Conservation (phyloP, 2,113 vertebrate species). For the mouse (Mus musculus) region DNA sequence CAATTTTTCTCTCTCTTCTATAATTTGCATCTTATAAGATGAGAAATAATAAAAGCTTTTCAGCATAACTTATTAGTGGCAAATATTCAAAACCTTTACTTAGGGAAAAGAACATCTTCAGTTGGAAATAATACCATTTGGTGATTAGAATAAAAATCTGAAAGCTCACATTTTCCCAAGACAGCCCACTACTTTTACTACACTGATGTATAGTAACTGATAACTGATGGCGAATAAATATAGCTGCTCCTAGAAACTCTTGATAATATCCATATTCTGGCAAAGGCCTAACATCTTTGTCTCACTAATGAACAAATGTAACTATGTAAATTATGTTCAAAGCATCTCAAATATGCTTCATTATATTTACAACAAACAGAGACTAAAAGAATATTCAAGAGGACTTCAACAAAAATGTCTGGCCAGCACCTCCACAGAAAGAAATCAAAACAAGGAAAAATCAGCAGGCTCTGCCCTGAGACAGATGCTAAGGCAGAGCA, state of each 20-base stretch:
- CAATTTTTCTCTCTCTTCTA: not conserved
- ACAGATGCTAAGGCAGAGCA: no score
- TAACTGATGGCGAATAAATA: not conserved
- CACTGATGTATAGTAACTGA: not conserved
- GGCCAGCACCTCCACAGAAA: no score
- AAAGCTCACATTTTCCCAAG: not conserved
- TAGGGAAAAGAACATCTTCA: not conserved
- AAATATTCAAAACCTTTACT: not conserved
- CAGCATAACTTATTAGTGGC: not conserved
- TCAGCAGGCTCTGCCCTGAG: fast-evolving
- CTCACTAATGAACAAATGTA: not conserved
- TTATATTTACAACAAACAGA: not conserved
- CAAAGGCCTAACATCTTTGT: not conserved
- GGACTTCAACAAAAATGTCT: not conserved
- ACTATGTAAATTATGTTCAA: not conserved
- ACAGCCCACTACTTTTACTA: not conserved
- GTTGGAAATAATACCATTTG: not conserved
- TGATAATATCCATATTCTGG: not conserved
- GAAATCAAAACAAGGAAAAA: not conserved
- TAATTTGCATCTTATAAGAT: not conserved
- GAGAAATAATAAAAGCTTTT: not conserved
- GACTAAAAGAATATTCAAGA: not conserved
- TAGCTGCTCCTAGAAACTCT: not conserved
- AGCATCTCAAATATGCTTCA: not conserved
- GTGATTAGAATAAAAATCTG: not conserved